Evolutionary conservation across 1,140 invertebrate genomes (phyloP).

Genomic region (Microplitis mediator): DNA sequence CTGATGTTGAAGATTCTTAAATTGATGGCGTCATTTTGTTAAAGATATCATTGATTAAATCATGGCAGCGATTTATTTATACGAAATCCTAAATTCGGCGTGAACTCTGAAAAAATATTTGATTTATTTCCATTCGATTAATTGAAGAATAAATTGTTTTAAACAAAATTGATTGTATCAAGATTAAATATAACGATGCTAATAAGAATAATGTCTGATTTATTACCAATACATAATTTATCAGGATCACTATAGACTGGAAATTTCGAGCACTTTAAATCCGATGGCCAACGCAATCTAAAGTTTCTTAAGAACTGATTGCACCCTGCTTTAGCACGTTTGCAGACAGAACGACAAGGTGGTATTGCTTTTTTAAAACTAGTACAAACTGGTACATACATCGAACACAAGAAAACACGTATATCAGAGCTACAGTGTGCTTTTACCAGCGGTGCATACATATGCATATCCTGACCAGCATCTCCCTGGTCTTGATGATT

Average conservation of each 20-base stretch:
- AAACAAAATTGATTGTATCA: too few species aligned
- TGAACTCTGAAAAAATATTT: too few species aligned
- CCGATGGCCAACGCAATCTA: slow-evolving; percentile 93
- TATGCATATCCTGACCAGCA: slow-evolving; percentile 90
- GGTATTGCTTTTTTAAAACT: slow-evolving; percentile 88
- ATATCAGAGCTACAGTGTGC: slow-evolving; percentile 93
- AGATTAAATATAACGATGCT: too few species aligned
- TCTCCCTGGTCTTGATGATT: slow-evolving; percentile 94
- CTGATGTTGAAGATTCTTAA: too few species aligned
- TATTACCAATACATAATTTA: slow-evolving; percentile 87
- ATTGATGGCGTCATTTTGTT: too few species aligned
- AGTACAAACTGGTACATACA: slow-evolving; percentile 96
- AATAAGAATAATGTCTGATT: slow-evolving; percentile 43
- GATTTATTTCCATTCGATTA: too few species aligned
- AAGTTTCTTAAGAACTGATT: slow-evolving; percentile 91
- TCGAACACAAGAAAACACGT: slow-evolving; percentile 93
- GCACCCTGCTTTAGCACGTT: slow-evolving; percentile 86
- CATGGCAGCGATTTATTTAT: too few species aligned
- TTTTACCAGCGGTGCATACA: slow-evolving; percentile 95
- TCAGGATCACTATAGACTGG: slow-evolving; percentile 71
- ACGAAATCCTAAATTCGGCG: too few species aligned
- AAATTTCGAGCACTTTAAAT: slow-evolving; percentile 89
- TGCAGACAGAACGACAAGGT: slow-evolving; percentile 89
- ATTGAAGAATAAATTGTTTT: too few species aligned
- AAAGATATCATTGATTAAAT: too few species aligned